Base-by-base conservation (phyloP, 1,140 invertebrate genomes). In the Scaptomyza montana region DNA sequence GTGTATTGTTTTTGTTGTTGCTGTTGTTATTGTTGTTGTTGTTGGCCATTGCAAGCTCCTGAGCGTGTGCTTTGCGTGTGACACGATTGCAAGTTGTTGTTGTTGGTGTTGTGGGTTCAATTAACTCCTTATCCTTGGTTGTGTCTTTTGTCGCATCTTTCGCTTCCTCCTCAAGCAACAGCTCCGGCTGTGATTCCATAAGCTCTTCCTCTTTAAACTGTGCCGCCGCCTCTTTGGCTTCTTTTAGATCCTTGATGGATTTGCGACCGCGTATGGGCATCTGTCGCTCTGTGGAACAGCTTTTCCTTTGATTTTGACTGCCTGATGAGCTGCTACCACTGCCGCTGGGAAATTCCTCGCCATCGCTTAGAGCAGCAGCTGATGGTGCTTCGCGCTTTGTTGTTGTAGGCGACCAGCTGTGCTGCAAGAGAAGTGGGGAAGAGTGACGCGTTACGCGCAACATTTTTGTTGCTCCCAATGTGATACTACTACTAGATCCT, bases 61-160 rank as follows among this genome's bases (percentile, higher is more conserved):
- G 78, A 19, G 90, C 90, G n/a, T 80, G 76, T 0, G 90, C 75
- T 39, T 91, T 91, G n/a, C 90, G 87, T 30, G 90, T 91, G 5
- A 90, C 69, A 10, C 90, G 80, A 51, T 91, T 90, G 28, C 68
- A 76, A 13, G 73, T 74, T 16, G 68, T 51, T 36, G 56, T 9
- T n/a, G 54, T 39, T 43, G 54, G 5, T 1, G 30, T n/a, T 36
- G 72, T 49, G 1, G 64, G 51, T 21, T 77, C 30, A 7, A 33
- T 7, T 0, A 33, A 5, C 5, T 33, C 30, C 2, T 25, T 25
- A 25, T 25, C 56, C 49, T 39, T 39, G 16, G 16, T 1, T 16
- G 16, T 16, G 8, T 25, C 21, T 4, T 25, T 25, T 3, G 21
- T 2, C 21, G 43, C 67, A 47, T 89, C 77, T 74, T 84, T 79